phyloP scores from a whole-genome alignment of 2,888 invertebrate genomes.

The Hydriomena furcata region DNA sequence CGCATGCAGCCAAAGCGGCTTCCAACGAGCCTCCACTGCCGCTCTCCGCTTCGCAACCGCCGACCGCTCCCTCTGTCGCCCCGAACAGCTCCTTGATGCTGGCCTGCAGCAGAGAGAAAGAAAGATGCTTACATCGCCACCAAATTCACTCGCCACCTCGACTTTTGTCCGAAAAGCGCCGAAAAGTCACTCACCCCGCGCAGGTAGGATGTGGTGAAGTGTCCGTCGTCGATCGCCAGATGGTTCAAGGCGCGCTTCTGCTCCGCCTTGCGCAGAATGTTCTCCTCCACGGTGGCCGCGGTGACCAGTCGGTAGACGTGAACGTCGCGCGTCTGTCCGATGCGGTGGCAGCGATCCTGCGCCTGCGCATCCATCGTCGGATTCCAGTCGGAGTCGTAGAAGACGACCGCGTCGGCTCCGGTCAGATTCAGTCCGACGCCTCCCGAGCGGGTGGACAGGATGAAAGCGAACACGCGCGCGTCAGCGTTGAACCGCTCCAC shows the following conservation, averaged over 20 bases:
- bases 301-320: slow-evolving; percentile 99
- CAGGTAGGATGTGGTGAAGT: slow-evolving; percentile 98
- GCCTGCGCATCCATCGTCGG: slow-evolving; percentile 99
- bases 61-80: slow-evolving; percentile 82
- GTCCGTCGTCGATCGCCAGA: slow-evolving; percentile 99
- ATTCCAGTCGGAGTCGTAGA: slow-evolving; percentile 99
- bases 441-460: slow-evolving; percentile 98
- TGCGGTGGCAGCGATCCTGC: slow-evolving; percentile 98
- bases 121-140: no score
- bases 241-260: slow-evolving; percentile 98
- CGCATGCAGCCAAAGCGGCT: slow-evolving; percentile 93
- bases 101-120: slow-evolving; percentile 61
- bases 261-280: slow-evolving; percentile 99
- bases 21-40: slow-evolving; percentile 84
- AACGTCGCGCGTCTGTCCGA: slow-evolving; percentile 99
- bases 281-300: slow-evolving; percentile 99
- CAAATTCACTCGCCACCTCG: no score
- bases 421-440: slow-evolving; percentile 99
- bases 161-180: no score
- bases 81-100: slow-evolving; percentile 97
- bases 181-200: slow-evolving; percentile 84
- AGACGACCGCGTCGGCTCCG: slow-evolving; percentile 99
- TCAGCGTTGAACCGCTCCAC: slow-evolving; percentile 99
- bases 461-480: slow-evolving; percentile 97
- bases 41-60: slow-evolving; percentile 60